phyloP scores from a whole-genome alignment of 2,797 vertebrate species.

The Clarias fuscus region DNA sequence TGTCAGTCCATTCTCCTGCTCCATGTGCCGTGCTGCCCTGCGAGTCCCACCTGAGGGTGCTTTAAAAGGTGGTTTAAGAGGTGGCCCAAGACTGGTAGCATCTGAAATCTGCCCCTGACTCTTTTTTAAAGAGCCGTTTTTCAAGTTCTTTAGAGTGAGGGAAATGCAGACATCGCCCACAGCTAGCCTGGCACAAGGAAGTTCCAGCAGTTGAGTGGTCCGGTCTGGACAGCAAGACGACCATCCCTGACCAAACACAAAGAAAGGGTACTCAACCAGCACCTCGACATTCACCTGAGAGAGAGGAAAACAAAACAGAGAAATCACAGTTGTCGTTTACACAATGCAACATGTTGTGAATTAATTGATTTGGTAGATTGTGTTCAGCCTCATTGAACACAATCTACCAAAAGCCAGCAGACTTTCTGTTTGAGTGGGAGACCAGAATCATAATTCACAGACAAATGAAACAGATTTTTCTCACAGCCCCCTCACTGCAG shows the following conservation, averaged over 20 bases:
- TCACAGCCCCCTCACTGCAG: constrained; percentile 60
- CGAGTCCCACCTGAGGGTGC: constrained; percentile 64
- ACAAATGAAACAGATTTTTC: constrained; percentile 72
- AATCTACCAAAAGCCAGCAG: no score
- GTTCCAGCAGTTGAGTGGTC: constrained; percentile 94
- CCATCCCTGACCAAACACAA: constrained; percentile 99
- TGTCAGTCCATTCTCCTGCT: constrained; percentile 91
- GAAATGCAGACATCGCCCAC: constrained; percentile 99
- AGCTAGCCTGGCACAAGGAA: constrained; percentile 95
- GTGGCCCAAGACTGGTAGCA: constrained; percentile 70
- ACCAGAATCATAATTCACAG: constrained; percentile 59
- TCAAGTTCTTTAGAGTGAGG: constrained; percentile 95
- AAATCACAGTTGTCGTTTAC: constrained; percentile 54
- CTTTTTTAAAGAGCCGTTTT: constrained; percentile 95
- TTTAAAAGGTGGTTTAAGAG: constrained; percentile 82
- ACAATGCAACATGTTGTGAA: constrained; percentile 42
- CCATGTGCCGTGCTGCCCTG: constrained; percentile 73
- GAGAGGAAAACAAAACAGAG: constrained; percentile 2
- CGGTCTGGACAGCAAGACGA: constrained; percentile 97
- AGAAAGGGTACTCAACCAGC: constrained; percentile 97
- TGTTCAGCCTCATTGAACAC: constrained; percentile 44
- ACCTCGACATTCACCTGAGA: constrained; percentile 95
- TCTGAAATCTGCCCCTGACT: constrained; percentile 83
- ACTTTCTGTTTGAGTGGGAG: constrained; percentile 54
- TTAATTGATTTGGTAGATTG: constrained; percentile 47